A percentile compares a stretch with the other conserved stretches of the same genome.
These are phyloP conservation scores for Brachyistius frenatus DNA, from an alignment of 2,113 vertebrate species.

Conservation along the genomic window DNA sequence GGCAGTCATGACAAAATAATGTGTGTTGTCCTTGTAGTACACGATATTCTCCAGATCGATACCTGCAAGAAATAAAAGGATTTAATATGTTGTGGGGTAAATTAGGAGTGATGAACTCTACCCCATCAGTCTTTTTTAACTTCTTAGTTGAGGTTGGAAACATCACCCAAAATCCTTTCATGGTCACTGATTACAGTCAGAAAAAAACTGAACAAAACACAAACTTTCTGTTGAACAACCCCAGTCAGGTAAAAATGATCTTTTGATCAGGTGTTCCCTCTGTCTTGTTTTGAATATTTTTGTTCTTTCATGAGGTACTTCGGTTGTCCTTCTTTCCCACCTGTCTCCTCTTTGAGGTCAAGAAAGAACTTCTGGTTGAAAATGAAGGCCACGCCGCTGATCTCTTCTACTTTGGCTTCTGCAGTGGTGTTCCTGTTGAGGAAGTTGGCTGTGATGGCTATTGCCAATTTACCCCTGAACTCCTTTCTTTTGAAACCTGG, in stretches of 20 bases:
- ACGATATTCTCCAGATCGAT: slow-evolving; percentile 99
- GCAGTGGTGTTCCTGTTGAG: slow-evolving; percentile 97
- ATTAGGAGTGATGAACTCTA: neutral
- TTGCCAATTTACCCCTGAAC: slow-evolving; percentile 96
- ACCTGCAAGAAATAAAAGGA: slow-evolving; percentile 80
- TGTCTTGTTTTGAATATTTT: neutral
- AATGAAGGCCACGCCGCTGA: slow-evolving; percentile 98
- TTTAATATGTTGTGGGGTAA: neutral
- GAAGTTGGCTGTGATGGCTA: slow-evolving; percentile 99
- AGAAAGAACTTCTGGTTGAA: slow-evolving; percentile 99
- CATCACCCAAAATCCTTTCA: neutral
- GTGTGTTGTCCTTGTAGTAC: slow-evolving; percentile 97
- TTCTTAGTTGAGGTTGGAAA: neutral
- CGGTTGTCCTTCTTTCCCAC: slow-evolving; percentile 73
- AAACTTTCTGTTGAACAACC: neutral
- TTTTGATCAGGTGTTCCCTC: neutral
- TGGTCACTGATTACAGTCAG: neutral
- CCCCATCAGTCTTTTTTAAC: neutral
- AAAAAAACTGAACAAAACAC: neutral
- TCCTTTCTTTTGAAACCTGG: slow-evolving; percentile 96
- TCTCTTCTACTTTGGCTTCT: slow-evolving; percentile 98
- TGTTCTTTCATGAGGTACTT: no score
- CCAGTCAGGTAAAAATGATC: neutral
- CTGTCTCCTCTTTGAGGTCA: slow-evolving; percentile 96
- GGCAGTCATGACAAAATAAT: slow-evolving; percentile 99